A percentile compares a stretch with the other conserved stretches of the same genome.
These are phyloP conservation scores for Oxycera nigricornis DNA, from an alignment of 2,888 invertebrate species.

Conservation along the genomic window DNA sequence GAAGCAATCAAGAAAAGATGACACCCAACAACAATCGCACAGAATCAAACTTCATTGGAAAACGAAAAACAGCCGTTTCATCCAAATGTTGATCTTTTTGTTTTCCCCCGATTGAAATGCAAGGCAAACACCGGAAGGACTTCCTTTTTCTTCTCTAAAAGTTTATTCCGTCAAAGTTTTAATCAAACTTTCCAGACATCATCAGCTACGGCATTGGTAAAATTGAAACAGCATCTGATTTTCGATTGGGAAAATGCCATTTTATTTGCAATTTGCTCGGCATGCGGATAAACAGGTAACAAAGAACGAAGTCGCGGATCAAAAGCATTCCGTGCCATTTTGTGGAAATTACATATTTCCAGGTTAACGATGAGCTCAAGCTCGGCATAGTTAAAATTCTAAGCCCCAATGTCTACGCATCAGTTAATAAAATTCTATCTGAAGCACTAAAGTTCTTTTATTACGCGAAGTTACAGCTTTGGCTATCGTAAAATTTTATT, in stretches of 20 bases:
- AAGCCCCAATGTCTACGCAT: constrained; percentile 14
- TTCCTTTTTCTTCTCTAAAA: background rate
- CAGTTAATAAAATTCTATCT: constrained; percentile 34
- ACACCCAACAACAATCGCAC: no score
- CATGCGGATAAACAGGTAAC: background rate
- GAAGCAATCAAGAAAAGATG: no score
- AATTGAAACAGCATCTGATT: background rate
- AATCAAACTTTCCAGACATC: constrained; percentile 13
- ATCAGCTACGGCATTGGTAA: background rate
- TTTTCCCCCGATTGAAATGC: background rate
- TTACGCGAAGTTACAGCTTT: constrained; percentile 16
- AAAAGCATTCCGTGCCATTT: background rate
- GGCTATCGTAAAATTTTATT: constrained; percentile 21
- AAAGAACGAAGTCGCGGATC: background rate
- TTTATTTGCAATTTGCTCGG: background rate
- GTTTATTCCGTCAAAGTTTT: background rate
- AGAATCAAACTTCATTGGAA: no score
- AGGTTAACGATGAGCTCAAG: constrained; percentile 29
- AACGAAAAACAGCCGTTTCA: background rate
- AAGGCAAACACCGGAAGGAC: background rate
- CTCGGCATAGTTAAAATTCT: constrained; percentile 26
- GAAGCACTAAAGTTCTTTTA: constrained; percentile 26
- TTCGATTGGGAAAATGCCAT: background rate
- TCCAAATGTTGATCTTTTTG: background rate
- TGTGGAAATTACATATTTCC: constrained; percentile 19